A percentile compares a stretch with the other conserved stretches of the same genome.
Conservation (phyloP, 23 tunicate genomes). For the Styela plicata region DNA sequence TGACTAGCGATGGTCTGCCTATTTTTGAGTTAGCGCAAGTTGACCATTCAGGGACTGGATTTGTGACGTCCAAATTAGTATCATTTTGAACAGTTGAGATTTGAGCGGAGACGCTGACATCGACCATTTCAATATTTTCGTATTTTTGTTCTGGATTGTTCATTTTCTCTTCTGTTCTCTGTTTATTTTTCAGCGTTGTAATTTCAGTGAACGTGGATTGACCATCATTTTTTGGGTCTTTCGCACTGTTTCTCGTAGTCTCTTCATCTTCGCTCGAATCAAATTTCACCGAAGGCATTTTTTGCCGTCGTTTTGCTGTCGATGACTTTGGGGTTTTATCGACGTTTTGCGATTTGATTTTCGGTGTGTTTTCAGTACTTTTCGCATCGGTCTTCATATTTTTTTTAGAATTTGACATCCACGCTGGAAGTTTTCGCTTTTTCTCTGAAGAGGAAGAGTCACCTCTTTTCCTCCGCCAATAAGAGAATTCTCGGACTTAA, state of each 20-base stretch:
- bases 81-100: not conserved
- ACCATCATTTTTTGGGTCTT: not conserved
- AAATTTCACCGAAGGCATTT: not conserved
- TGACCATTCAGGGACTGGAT: too few species aligned
- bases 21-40: too few species aligned
- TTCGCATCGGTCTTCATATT: not conserved
- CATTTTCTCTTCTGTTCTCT: too few species aligned
- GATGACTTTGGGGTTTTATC: not conserved
- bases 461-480: not conserved
- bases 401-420: constrained; percentile 35
- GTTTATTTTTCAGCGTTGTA: not conserved
- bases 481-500: too few species aligned
- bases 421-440: constrained; percentile 62
- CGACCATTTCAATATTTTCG: constrained; percentile 5
- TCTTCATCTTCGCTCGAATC: constrained; percentile 17
- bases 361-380: not conserved
- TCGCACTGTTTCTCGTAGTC: not conserved
- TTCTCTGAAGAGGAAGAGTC: not conserved
- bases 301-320: not conserved
- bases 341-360: not conserved
- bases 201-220: not conserved
- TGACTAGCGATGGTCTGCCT: not conserved
- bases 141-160: not conserved
- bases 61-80: not conserved
- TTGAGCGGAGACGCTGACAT: not conserved